phyloP scores from a whole-genome alignment of 1,140 invertebrate genomes.

The Agrypnia vestita region DNA sequence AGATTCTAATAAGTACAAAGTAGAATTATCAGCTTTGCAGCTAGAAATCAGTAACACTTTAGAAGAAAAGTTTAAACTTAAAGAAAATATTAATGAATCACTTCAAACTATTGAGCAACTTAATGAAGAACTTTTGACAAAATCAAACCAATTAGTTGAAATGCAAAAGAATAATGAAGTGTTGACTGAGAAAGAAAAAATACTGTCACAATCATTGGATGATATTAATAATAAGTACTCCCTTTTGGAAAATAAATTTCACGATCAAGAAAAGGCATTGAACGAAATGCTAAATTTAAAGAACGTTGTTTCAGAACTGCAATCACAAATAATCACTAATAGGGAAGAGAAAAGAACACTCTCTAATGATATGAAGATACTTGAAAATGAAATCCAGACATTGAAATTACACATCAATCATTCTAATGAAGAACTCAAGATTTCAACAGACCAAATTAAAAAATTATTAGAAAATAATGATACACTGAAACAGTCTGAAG shows the following conservation, averaged over 20 bases:
- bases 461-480: neutral
- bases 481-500: neutral
- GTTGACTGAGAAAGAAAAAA: neutral
- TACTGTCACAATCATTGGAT: slow-evolving; percentile 11
- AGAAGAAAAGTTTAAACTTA: neutral
- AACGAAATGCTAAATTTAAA: slow-evolving; percentile 2
- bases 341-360: slow-evolving; percentile 16
- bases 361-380: slow-evolving; percentile 12
- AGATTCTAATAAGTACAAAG: neutral
- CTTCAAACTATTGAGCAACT: neutral
- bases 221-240: slow-evolving; percentile 4
- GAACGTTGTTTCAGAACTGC: neutral
- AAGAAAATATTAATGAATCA: neutral
- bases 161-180: neutral
- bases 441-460: neutral
- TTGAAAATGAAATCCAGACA: slow-evolving; percentile 31
- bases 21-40: neutral
- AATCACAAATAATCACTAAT: neutral
- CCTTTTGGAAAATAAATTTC: neutral
- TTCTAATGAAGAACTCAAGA: neutral
- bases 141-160: neutral
- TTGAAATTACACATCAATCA: slow-evolving; percentile 7
- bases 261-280: slow-evolving; percentile 7
- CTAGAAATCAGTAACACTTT: neutral
- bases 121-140: neutral